These are phyloP conservation scores for Trachymyrmex septentrionalis DNA, from an alignment of 1,140 invertebrate species.

Conservation along the genomic window DNA sequence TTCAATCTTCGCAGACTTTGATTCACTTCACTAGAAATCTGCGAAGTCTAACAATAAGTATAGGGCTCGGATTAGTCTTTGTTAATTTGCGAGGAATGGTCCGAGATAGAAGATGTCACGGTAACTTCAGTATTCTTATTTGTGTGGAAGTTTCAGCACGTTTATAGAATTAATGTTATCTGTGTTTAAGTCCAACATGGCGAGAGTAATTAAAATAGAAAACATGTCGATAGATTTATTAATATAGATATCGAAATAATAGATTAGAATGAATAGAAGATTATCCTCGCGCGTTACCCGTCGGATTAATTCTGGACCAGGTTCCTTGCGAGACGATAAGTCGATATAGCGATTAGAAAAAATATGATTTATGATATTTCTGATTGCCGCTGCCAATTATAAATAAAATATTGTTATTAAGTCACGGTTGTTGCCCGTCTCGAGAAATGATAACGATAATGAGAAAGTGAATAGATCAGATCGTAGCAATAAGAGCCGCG, in stretches of 20 bases:
- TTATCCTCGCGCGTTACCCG: not conserved
- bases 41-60: conserved; percentile 23
- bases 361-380: not conserved
- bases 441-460: conserved; percentile 40
- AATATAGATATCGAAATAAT: not conserved
- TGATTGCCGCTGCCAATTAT: not conserved
- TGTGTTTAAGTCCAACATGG: not conserved
- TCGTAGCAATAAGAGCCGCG: not conserved
- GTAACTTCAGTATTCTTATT: not conserved
- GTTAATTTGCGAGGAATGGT: not conserved
- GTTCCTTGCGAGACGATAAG: not conserved
- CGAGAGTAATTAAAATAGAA: not conserved
- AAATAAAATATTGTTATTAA: conserved; percentile 43
- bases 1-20: conserved; percentile 46
- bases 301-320: not conserved
- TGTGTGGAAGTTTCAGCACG: not conserved
- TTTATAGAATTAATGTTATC: not conserved
- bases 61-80: not conserved
- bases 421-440: not conserved
- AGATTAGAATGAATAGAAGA: not conserved
- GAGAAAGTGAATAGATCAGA: conserved; percentile 51
- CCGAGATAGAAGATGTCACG: conserved; percentile 7
- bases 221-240: conserved; percentile 5
- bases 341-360: not conserved
- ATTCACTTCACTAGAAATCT: conserved; percentile 45